Percentiles rank a stretch among this genome's conserved stretches.
Evolutionary conservation across 1,140 invertebrate species (phyloP).

Genomic region (Cotesia chilonis): DNA sequence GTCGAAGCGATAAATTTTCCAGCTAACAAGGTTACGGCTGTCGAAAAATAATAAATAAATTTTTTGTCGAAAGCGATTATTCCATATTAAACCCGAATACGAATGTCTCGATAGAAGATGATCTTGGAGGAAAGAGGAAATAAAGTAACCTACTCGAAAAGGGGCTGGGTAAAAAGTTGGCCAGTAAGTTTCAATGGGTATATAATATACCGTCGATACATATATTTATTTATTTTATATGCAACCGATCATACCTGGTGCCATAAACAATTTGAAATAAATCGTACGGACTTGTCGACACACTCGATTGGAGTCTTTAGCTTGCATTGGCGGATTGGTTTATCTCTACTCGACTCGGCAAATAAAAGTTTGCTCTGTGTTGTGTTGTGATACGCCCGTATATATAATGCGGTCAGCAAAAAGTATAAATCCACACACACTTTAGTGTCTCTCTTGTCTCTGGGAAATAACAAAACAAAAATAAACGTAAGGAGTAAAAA

Average conservation of each 20-base stretch:
- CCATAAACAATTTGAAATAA: conserved; percentile 40
- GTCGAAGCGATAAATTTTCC: too few species aligned
- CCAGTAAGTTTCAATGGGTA: not conserved
- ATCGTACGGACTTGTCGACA: conserved; percentile 35
- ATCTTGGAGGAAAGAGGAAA: too few species aligned
- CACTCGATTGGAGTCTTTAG: conserved; percentile 34
- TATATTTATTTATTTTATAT: conserved; percentile 1
- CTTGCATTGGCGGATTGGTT: conserved; percentile 38
- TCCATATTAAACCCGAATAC: too few species aligned
- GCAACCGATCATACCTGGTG: conserved; percentile 26
- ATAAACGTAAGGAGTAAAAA: too few species aligned
- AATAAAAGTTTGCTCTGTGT: conserved; percentile 17
- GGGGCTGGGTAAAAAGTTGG: not conserved
- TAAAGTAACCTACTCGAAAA: too few species aligned
- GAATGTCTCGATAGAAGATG: too few species aligned
- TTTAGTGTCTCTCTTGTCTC: conserved; percentile 5
- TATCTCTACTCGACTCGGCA: conserved; percentile 20
- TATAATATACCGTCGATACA: conserved; percentile 2
- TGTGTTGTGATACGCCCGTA: conserved; percentile 34
- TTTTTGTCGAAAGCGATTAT: too few species aligned
- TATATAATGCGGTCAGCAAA: conserved; percentile 13
- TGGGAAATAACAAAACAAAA: not conserved
- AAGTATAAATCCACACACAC: not conserved
- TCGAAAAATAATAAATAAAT: too few species aligned
- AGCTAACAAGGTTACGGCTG: too few species aligned